phyloP scores from a whole-genome alignment of 2,888 invertebrate genomes.

The Notodonta ziczac region DNA sequence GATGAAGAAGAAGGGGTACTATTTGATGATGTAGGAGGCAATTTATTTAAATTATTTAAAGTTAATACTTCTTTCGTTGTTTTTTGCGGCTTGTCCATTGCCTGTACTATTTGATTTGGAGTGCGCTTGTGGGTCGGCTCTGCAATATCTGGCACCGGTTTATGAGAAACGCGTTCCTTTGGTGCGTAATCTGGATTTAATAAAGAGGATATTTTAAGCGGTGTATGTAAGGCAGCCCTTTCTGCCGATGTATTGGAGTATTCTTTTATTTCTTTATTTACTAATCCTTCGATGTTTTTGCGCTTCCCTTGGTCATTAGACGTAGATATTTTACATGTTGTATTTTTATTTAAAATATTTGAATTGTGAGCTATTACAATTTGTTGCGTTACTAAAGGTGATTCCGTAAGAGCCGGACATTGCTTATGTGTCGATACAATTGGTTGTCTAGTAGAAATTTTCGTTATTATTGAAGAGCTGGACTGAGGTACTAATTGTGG shows the following conservation, averaged over 20 bases:
- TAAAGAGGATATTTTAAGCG: constrained; percentile 71
- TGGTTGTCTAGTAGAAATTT: constrained; percentile 8
- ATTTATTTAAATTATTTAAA: not conserved
- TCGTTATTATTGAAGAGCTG: constrained; percentile 15
- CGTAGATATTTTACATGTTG: not conserved
- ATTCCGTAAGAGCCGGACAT: constrained; percentile 28
- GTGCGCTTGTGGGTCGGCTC: not conserved
- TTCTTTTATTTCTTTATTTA: constrained; percentile 19
- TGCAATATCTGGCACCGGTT: constrained; percentile 11
- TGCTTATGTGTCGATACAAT: constrained; percentile 10
- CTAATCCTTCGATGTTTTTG: constrained; percentile 14
- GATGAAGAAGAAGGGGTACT: not conserved
- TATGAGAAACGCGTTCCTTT: constrained; percentile 23
- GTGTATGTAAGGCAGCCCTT: constrained; percentile 49
- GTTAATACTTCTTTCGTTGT: not conserved
- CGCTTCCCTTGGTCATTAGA: constrained; percentile 5
- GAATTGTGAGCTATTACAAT: constrained; percentile 39
- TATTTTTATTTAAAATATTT: constrained; percentile 9
- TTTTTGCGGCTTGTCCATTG: not conserved
- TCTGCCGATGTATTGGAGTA: constrained; percentile 13
- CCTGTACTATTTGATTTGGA: not conserved
- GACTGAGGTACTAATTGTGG: constrained; percentile 11
- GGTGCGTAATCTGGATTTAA: constrained; percentile 63
- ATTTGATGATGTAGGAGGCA: not conserved
- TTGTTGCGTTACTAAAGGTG: constrained; percentile 44